phyloP scores from a whole-genome alignment of 2,888 invertebrate species.

The Gymnocheta viridis region DNA sequence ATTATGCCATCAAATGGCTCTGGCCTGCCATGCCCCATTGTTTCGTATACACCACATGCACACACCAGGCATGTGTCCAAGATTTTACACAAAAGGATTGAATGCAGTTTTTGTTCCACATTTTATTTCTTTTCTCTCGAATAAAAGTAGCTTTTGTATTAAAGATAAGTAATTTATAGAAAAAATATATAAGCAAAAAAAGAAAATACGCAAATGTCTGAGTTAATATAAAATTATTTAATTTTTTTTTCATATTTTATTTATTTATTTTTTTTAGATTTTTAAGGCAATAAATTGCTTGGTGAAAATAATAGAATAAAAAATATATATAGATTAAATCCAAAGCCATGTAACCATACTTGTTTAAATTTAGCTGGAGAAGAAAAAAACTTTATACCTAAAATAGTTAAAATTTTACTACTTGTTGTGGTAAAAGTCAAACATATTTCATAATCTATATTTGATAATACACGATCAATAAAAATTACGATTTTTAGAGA shows the following conservation, averaged over 20 bases:
- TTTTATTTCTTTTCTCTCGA: conserved; percentile 21
- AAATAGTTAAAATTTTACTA: too few relatives aligned
- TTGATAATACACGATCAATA: too few relatives aligned
- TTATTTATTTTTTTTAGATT: too few relatives aligned
- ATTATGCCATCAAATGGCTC: conserved; percentile 44
- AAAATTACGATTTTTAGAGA: too few relatives aligned
- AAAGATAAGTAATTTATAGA: conserved; percentile 45
- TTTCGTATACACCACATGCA: conserved; percentile 10
- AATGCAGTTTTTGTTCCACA: conserved; percentile 37
- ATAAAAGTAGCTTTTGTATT: conserved; percentile 35
- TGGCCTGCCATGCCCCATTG: conserved; percentile 57
- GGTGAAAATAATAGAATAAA: background rate
- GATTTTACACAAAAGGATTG: conserved; percentile 63
- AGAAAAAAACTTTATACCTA: background rate
- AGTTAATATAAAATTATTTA: conserved; percentile 46
- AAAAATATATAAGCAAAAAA: background rate
- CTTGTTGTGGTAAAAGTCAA: too few relatives aligned
- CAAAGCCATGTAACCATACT: background rate
- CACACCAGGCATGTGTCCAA: conserved; percentile 52
- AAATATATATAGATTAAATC: background rate
- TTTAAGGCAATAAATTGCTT: too few relatives aligned
- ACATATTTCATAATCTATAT: too few relatives aligned
- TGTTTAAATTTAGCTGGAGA: background rate
- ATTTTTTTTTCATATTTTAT: background rate
- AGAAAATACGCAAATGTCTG: conserved; percentile 23